Conservation (phyloP, 2,797 vertebrate species). For the Aselliscus stoliczkanus region DNA sequence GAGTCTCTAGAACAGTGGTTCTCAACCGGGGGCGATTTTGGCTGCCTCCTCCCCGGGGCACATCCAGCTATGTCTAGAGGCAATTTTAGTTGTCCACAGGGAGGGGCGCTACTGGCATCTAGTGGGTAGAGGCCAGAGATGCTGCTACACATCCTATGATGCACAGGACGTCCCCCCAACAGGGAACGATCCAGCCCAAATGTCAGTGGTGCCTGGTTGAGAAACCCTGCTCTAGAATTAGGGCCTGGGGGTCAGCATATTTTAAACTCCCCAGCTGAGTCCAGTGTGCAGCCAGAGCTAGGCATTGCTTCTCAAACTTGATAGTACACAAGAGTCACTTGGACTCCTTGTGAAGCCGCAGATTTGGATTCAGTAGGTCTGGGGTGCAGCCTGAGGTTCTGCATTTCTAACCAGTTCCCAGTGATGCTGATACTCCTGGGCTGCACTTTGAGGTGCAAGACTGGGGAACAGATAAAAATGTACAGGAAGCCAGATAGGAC, state of each 20-base stretch:
- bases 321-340: accelerated
- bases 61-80: not conserved
- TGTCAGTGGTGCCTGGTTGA: not conserved
- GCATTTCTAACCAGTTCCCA: accelerated
- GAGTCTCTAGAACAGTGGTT: not conserved
- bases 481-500: not conserved
- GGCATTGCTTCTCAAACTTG: accelerated
- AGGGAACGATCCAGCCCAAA: accelerated
- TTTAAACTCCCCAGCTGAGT: not conserved
- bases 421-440: accelerated
- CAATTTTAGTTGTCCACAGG: not conserved
- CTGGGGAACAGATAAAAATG: accelerated
- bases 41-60: not conserved
- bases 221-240: too few species aligned
- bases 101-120: not conserved
- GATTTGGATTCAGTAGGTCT: accelerated
- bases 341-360: not conserved
- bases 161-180: accelerated
- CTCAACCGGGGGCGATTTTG: not conserved
- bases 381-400: not conserved
- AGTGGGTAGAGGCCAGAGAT: not conserved
- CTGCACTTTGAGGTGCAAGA: accelerated
- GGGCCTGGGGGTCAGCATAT: not conserved
- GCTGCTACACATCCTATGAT: accelerated
- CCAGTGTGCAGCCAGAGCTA: accelerated